Evolutionary conservation across 2,113 vertebrate species (phyloP), one percentile per base, ranked within the genome.

Genomic region (Trinectes maculatus): DNA sequence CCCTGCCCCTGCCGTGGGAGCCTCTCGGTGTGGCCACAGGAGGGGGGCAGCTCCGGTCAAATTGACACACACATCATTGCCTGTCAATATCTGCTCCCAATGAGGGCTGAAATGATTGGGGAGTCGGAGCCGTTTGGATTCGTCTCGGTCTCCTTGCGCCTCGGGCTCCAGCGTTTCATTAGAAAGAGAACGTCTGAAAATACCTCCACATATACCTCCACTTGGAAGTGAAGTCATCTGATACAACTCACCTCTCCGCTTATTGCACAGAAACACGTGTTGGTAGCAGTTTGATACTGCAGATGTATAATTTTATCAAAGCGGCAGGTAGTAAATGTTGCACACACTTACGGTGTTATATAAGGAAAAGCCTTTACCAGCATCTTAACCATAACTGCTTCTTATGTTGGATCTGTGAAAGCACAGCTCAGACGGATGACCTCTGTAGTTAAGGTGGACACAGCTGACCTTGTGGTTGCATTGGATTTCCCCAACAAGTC

Each of bases 91-190:
- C 47, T 59, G 28, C 68, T 77, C 68, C 77, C 63, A 82, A 71
- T 74, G 71, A 83, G 61, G 64, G 74, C 79, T 80, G 74, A 79
- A 89, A 85, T 87, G 69, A 89, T 87, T 79, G 74, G 82, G n/a
- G 81, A 81, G 68, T 46, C 26, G 25, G 77, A 74, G 61, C 60
- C 68, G 54, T 77, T 85, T 89, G 73, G 80, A 84, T 84, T 82
- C 6, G 28, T 60, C 64, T 64, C 71, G 36, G 29, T 61, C 51
- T 71, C 55, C 57, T 64, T 64, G 49, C 13, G 72, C 82, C 80
- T 65, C 54, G 6, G 77, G 78, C 69, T 66, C 43, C 40, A 55
- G 72, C 42, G 11, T 79, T 80, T 83, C 73, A 86, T 85, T 86
- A 82, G 77, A 81, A 78, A 85, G 69, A 70, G 48, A 80, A 67